Percentiles rank a stretch among this genome's conserved stretches.
Conservation (phyloP, 2,113 vertebrate genomes). For the Psittacula cyanocephala region DNA sequence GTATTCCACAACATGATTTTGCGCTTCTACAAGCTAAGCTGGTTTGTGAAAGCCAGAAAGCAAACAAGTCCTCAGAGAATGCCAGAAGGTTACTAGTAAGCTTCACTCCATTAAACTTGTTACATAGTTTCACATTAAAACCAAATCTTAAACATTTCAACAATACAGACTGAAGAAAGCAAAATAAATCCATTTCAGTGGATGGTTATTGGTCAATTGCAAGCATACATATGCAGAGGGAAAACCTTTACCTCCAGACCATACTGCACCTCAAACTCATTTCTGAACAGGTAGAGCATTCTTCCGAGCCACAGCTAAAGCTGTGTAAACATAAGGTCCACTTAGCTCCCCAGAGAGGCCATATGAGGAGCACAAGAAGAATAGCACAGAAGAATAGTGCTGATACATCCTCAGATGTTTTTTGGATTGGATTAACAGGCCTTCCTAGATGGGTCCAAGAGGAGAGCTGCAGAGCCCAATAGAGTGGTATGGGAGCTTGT, state of each 20-base stretch:
- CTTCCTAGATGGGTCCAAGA: not conserved
- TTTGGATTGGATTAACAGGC: not conserved
- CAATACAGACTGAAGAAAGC: not conserved
- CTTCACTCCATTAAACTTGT: not conserved
- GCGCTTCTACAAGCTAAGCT: not conserved
- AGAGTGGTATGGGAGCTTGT: not conserved
- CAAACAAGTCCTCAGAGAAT: not conserved
- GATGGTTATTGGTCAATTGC: not conserved
- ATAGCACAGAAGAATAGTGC: not conserved
- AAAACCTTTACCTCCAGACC: not conserved
- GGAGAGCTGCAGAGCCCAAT: not conserved
- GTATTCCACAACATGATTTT: not conserved
- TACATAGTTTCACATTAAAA: not conserved
- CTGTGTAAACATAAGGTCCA: fast-evolving
- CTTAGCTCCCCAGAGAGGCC: not conserved
- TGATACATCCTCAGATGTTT: not conserved
- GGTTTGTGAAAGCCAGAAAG: not conserved
- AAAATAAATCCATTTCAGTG: not conserved
- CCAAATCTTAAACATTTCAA: not conserved
- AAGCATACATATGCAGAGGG: not conserved
- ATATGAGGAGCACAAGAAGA: not conserved
- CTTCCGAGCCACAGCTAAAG: not conserved
- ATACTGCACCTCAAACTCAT: not conserved
- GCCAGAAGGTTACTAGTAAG: not conserved
- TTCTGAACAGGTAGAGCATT: not conserved